Evolutionary conservation across 2,113 vertebrate species (phyloP).

Genomic region (Hemibagrus wyckioides): DNA sequence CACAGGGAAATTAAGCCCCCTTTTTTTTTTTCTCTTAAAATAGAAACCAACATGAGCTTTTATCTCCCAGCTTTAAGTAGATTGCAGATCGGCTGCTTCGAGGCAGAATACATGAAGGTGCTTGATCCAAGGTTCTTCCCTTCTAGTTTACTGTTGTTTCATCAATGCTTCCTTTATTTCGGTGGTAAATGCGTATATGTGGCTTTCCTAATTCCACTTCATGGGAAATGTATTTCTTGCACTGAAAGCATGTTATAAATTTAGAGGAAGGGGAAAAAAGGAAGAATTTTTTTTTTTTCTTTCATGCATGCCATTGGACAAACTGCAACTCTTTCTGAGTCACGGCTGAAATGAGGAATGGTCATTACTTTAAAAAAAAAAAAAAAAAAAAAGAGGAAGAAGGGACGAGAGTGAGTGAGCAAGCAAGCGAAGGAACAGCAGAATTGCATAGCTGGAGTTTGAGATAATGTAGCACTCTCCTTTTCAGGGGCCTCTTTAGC

Average conservation of each 20-base stretch:
- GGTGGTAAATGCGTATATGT: not conserved
- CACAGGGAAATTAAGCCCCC: constrained; percentile 50
- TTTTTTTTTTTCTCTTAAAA: constrained; percentile 27
- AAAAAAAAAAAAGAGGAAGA: not conserved
- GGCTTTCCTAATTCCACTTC: not conserved
- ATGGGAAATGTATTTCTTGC: not conserved
- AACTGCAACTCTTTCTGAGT: not conserved
- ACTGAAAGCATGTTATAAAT: not conserved
- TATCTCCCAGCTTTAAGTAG: not conserved
- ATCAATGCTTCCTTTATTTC: not conserved
- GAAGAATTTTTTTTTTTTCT: too few species aligned
- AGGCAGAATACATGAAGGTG: constrained; percentile 10
- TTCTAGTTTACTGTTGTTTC: not conserved
- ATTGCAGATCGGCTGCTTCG: constrained; percentile 17
- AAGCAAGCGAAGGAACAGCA: constrained; percentile 39
- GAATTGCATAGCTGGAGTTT: constrained; percentile 65
- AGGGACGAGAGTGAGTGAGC: constrained; percentile 15
- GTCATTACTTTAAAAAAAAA: constrained; percentile 6
- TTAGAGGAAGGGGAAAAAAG: not conserved
- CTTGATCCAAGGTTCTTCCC: not conserved
- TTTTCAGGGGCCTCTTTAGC: constrained; percentile 66
- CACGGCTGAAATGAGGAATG: not conserved
- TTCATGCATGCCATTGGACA: not conserved
- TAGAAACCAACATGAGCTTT: constrained; percentile 12
- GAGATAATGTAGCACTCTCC: constrained; percentile 70